Conservation (phyloP, 2,888 invertebrate species). For the Thera obeliscata region DNA sequence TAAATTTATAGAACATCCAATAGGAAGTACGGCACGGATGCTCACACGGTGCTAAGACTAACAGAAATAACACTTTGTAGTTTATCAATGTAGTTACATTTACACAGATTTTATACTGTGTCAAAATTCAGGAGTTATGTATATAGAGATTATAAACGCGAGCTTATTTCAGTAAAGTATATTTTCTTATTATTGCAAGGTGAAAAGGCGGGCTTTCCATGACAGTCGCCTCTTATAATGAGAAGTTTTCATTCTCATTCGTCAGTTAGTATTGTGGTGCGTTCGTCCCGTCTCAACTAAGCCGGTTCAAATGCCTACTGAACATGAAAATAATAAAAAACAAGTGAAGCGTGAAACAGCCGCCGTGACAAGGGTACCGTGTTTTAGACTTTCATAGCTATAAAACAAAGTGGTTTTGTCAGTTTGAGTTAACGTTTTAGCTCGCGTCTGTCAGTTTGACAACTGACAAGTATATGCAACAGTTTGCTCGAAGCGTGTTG, state of each 20-base stretch:
- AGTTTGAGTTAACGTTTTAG: conserved; percentile 27
- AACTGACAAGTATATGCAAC: conserved; percentile 28
- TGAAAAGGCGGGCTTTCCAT: not conserved
- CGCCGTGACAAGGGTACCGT: conserved; percentile 42
- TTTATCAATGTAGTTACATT: not conserved
- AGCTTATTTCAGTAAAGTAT: not conserved
- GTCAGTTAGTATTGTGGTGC: not conserved
- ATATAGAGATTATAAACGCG: not conserved
- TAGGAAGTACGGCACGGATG: conserved; percentile 4
- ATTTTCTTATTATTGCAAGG: not conserved
- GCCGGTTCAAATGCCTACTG: conserved; percentile 36
- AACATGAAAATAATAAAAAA: conserved; percentile 45
- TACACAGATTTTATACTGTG: too few relatives aligned
- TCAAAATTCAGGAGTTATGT: too few relatives aligned
- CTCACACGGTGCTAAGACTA: conserved; percentile 1
- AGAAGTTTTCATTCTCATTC: not conserved
- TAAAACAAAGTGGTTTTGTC: conserved; percentile 32
- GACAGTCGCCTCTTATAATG: not conserved
- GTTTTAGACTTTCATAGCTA: conserved; percentile 31
- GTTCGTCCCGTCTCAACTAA: conserved; percentile 33
- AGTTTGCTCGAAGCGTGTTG: conserved; percentile 23
- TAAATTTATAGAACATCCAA: conserved; percentile 36
- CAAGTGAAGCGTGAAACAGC: conserved; percentile 38
- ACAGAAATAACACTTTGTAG: not conserved
- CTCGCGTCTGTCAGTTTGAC: conserved; percentile 33